These are phyloP conservation scores for Drosophila subobscura DNA, from an alignment of 1,140 invertebrate species.

Conservation along the genomic window DNA sequence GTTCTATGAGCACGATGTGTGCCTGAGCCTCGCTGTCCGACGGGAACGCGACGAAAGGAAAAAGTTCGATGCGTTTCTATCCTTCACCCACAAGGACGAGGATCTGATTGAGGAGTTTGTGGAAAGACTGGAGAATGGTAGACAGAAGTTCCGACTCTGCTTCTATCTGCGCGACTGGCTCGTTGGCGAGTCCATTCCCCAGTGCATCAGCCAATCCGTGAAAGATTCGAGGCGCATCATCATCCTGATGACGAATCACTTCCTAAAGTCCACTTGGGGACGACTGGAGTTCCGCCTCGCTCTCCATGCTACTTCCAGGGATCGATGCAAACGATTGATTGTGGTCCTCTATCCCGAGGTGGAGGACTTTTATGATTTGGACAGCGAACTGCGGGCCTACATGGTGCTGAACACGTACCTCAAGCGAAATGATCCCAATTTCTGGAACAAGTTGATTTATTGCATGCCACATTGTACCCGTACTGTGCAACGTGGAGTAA, in stretches of 20 bases:
- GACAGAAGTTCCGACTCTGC: slow-evolving; percentile 14
- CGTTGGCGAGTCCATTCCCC: slow-evolving; percentile 26
- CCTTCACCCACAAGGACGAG: slow-evolving; percentile 40
- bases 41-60: slow-evolving; percentile 18
- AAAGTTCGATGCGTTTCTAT: slow-evolving; percentile 24
- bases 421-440: slow-evolving; percentile 27
- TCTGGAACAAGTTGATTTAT: slow-evolving; percentile 46
- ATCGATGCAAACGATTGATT: slow-evolving; percentile 37
- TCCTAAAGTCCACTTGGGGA: slow-evolving; percentile 30
- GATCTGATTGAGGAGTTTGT: slow-evolving; percentile 32
- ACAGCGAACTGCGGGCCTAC: slow-evolving; percentile 28
- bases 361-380: slow-evolving; percentile 25
- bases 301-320: slow-evolving; percentile 28
- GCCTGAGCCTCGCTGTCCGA: slow-evolving; percentile 13
- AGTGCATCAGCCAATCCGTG: slow-evolving; percentile 25
- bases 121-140: slow-evolving; percentile 14
- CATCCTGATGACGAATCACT: slow-evolving; percentile 29
- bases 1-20: slow-evolving; percentile 32
- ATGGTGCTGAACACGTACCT: slow-evolving; percentile 46
- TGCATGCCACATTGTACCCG: slow-evolving; percentile 30
- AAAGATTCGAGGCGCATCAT: slow-evolving; percentile 32
- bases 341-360: slow-evolving; percentile 41
- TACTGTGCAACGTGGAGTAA: no score
- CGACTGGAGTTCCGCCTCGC: slow-evolving; percentile 34
- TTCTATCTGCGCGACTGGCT: slow-evolving; percentile 38